phyloP scores from a whole-genome alignment of 2,888 invertebrate species.

The Tipula unca region DNA sequence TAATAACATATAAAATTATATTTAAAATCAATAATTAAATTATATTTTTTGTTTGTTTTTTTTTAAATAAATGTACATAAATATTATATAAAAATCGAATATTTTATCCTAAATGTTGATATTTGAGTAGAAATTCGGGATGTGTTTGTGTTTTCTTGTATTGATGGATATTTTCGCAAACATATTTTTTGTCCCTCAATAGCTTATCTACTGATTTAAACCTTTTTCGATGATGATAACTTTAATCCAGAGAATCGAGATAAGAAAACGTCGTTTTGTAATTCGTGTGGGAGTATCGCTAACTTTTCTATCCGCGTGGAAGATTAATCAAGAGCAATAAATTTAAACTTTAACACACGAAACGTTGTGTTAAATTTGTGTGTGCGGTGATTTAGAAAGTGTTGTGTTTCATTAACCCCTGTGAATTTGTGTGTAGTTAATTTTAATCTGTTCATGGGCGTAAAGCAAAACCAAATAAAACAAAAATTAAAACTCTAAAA shows the following conservation, averaged over 20 bases:
- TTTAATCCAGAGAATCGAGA: background rate
- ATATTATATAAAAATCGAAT: background rate
- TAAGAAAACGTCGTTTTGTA: background rate
- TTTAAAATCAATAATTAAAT: conserved; percentile 9
- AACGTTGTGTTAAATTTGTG: background rate
- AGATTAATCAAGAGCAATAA: background rate
- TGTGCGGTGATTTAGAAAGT: background rate
- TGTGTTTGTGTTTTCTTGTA: background rate
- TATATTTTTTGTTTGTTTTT: background rate
- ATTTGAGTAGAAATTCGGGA: background rate
- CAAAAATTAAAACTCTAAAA: background rate
- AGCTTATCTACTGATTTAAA: too few species aligned
- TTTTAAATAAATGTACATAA: background rate
- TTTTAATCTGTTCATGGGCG: background rate
- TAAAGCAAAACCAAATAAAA: too few species aligned
- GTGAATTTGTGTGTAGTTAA: background rate
- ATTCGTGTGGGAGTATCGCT: background rate
- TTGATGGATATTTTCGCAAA: background rate
- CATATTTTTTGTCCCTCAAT: background rate
- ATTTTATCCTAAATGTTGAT: background rate
- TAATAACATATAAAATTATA: background rate
- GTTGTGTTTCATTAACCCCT: background rate
- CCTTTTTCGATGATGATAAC: background rate
- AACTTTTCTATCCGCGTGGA: background rate
- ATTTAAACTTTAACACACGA: background rate